These are phyloP conservation scores for Hyles lineata DNA, from an alignment of 2,888 invertebrate genomes.

Conservation along the genomic window DNA sequence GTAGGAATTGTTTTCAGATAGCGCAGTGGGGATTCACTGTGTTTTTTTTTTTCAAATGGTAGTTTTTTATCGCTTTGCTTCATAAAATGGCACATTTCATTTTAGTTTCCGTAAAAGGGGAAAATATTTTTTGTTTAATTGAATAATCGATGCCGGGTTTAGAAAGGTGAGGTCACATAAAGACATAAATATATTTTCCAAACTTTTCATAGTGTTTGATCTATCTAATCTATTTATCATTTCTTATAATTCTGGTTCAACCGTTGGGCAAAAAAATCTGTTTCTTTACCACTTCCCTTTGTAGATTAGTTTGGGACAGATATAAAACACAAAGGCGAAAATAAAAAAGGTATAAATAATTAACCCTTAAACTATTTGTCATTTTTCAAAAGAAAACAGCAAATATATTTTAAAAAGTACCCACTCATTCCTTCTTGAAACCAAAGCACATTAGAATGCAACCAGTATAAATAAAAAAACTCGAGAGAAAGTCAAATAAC, in stretches of 20 bases:
- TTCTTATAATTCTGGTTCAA: no score
- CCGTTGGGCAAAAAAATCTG: no score
- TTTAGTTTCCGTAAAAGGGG: no score
- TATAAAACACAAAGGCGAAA: background rate
- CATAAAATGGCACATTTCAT: no score
- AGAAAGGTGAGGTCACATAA: no score
- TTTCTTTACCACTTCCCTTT: no score
- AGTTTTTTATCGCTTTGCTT: no score
- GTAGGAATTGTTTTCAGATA: constrained; percentile 14
- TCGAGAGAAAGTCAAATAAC: constrained; percentile 27
- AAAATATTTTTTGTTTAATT: no score
- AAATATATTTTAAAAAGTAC: background rate
- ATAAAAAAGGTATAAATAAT: background rate
- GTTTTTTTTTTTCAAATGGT: background rate
- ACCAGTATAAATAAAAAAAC: constrained; percentile 25
- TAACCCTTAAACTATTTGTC: background rate
- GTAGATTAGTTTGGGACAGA: background rate
- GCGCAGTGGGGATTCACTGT: background rate
- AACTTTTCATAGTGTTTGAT: no score
- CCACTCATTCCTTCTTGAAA: background rate
- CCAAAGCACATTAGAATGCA: constrained; percentile 10
- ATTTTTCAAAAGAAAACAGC: background rate
- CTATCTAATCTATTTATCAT: no score
- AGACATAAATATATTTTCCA: no score
- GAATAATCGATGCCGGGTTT: no score